These are phyloP conservation scores for Hesperophylax magnus DNA, from an alignment of 1,140 invertebrate species.

Conservation along the genomic window DNA sequence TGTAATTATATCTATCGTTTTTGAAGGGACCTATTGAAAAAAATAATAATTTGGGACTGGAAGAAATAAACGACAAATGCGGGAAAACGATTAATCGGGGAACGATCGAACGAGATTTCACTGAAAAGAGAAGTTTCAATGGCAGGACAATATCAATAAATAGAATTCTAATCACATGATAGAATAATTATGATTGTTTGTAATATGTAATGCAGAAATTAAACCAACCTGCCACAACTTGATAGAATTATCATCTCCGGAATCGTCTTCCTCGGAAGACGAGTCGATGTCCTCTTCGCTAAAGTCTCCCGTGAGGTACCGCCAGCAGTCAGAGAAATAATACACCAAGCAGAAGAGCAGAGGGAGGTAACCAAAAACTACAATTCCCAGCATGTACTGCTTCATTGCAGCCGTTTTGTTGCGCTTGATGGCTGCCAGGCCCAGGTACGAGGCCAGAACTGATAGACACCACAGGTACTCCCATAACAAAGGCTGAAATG, in stretches of 20 bases:
- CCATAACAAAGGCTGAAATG: conserved; percentile 86
- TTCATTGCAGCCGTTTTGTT: conserved; percentile 86
- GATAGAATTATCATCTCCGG: conserved; percentile 74
- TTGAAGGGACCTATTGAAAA: no score
- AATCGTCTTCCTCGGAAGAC: conserved; percentile 71
- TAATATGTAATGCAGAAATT: not conserved
- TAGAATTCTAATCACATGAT: no score
- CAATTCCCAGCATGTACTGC: conserved; percentile 87
- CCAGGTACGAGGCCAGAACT: conserved; percentile 87
- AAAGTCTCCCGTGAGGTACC: conserved; percentile 81
- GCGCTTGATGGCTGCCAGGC: conserved; percentile 86
- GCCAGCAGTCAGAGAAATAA: conserved; percentile 89
- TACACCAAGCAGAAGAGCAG: conserved; percentile 85
- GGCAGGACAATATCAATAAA: no score
- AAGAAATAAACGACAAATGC: no score
- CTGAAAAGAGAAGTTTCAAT: no score
- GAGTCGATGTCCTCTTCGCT: conserved; percentile 68
- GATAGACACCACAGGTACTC: conserved; percentile 95
- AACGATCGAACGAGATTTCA: no score
- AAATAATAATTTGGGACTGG: no score
- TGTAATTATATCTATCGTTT: no score
- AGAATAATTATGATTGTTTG: not conserved
- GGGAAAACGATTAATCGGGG: no score
- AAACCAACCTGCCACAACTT: conserved; percentile 82
- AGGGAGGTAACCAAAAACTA: conserved; percentile 85